Conservation (phyloP, 2,888 invertebrate genomes). For the Acronicta aceris region DNA sequence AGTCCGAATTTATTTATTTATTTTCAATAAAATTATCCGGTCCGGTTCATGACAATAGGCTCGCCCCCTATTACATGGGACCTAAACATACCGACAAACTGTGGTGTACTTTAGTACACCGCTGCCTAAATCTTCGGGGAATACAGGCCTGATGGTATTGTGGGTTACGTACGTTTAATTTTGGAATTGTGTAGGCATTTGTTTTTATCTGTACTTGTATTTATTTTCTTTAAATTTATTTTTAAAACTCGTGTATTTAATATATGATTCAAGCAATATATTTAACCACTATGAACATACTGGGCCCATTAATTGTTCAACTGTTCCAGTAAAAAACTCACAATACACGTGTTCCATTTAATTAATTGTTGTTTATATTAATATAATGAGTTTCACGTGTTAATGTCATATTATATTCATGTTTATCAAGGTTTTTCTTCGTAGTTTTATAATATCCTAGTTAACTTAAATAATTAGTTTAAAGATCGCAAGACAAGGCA, state of each 20-base stretch:
- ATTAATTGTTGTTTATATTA: conserved; percentile 49
- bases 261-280: not conserved
- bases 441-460: conserved; percentile 13
- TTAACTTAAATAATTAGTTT: conserved; percentile 11
- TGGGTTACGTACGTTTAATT: no score
- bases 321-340: conserved; percentile 28
- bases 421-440: conserved; percentile 27
- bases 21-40: no score
- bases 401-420: conserved; percentile 43
- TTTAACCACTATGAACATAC: conserved; percentile 21
- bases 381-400: conserved; percentile 50
- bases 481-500: no score
- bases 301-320: conserved; percentile 38
- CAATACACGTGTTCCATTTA: conserved; percentile 48
- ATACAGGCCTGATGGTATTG: no score
- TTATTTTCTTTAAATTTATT: not conserved
- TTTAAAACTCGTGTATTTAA: no score
- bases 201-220: not conserved
- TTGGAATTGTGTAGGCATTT: not conserved
- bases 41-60: no score
- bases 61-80: no score
- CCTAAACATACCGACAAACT: no score
- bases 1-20: no score
- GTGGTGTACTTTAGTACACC: no score
- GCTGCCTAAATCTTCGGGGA: no score